Percentiles rank a stretch among this genome's conserved stretches.
phyloP scores from a whole-genome alignment of 2,797 vertebrate genomes.

The Carcharodon carcharias region DNA sequence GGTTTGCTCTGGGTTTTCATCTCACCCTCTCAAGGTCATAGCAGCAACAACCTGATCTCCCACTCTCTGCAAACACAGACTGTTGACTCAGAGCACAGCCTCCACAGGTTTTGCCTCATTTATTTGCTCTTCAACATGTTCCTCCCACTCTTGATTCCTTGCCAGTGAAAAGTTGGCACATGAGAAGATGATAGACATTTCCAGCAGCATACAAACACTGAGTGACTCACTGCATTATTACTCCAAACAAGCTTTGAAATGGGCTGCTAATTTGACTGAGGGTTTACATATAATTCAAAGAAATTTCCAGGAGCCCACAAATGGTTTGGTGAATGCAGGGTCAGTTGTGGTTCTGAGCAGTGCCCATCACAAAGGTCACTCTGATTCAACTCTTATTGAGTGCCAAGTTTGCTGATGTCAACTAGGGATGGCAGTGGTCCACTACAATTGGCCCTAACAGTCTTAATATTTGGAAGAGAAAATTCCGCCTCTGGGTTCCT shows the following conservation, averaged over 20 bases:
- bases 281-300: not conserved
- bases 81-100: not conserved
- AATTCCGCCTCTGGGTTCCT: not conserved
- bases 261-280: not conserved
- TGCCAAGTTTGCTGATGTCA: not conserved
- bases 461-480: not conserved
- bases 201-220: not conserved
- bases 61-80: not conserved
- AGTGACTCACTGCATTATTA: not conserved
- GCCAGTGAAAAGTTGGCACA: not conserved
- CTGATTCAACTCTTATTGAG: not conserved
- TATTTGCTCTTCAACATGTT: not conserved
- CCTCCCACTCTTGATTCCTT: not conserved
- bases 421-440: not conserved
- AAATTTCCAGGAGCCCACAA: not conserved
- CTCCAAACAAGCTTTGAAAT: not conserved
- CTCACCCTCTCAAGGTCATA: not conserved
- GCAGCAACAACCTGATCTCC: not conserved
- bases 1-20: not conserved
- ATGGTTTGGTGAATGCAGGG: not conserved
- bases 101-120: not conserved
- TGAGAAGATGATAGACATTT: not conserved
- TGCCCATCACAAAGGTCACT: not conserved
- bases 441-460: not conserved
- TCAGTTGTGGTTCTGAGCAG: not conserved